Evolutionary conservation across 2,113 vertebrate species (phyloP), one percentile per base, ranked within the genome.

Genomic region (Gnathonemus echidnorhynchus): DNA sequence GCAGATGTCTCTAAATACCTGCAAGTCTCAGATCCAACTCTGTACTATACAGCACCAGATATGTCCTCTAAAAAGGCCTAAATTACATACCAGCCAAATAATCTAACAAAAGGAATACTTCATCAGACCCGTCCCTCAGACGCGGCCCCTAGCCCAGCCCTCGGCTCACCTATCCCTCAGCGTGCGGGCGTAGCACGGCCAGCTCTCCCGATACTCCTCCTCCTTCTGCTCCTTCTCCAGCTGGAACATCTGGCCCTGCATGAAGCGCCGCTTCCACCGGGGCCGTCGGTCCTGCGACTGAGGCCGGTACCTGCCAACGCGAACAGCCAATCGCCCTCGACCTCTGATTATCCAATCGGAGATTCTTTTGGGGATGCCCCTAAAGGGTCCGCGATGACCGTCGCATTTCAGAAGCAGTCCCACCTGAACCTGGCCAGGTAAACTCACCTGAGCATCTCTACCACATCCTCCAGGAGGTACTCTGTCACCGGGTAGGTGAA

Each of bases 401-500:
- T 19, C 15, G 10, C 49, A 11, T 42, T 52, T 87, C 83, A 85
- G 52, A 19, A 56, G 24, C 42, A 13, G 21, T 31, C 5, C n/a
- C 24, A 15, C 3, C 58, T 1, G 58, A 39, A 56, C 5, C 87
- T 9, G 74, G 19, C 45, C 52, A 66, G 10, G n/a, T 31, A 24
- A 53, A 49, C 94, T 92, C 91, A 97, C 98, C 97, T 95, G 91
- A 97, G 91, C 95, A 98, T 97, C 94, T 99, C 97, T 92, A 99
- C 94, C 31, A 99, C 95, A 62, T 99, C 98, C 92, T 99, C 98
- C 0, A 99, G 95, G 52, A 99, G 95, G 91, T 97, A 98, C 48
- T 99, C 98, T 89, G 96, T 94, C 89, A 99, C 98, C 0, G 98
- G 98, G 93, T 97, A 99, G 0, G 98, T 97, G 93, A 98, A 97